These are phyloP conservation scores for Thera britannica DNA, from an alignment of 2,888 invertebrate genomes.

Conservation along the genomic window DNA sequence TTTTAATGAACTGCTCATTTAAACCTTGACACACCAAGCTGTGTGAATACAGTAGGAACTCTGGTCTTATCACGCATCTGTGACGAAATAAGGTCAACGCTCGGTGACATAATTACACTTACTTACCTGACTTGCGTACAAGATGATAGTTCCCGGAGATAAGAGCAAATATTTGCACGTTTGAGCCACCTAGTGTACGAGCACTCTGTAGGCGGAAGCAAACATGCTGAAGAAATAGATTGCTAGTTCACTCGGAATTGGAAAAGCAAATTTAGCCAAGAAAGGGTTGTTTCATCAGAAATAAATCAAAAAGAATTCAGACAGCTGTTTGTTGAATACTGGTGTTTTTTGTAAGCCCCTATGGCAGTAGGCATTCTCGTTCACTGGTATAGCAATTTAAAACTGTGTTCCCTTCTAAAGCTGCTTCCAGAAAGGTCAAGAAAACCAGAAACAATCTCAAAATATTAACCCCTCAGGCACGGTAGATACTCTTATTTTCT, in stretches of 20 bases:
- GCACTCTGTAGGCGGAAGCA: slow-evolving; percentile 15
- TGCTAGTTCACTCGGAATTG: not conserved
- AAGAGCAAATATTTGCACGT: slow-evolving; percentile 23
- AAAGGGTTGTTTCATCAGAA: too few relatives aligned
- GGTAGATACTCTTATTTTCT: too few relatives aligned
- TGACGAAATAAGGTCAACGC: slow-evolving; percentile 34
- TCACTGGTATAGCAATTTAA: too few relatives aligned
- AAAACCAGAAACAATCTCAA: too few relatives aligned
- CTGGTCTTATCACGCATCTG: slow-evolving; percentile 8
- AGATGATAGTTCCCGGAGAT: slow-evolving; percentile 20
- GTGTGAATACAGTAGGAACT: not conserved
- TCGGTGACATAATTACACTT: slow-evolving; percentile 23
- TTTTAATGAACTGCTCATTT: not conserved
- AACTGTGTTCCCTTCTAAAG: too few relatives aligned
- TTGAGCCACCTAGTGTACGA: not conserved
- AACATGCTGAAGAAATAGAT: slow-evolving; percentile 15
- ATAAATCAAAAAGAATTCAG: too few relatives aligned
- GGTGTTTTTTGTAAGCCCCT: too few relatives aligned
- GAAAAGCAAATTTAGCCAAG: too few relatives aligned
- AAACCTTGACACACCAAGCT: not conserved
- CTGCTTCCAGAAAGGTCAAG: too few relatives aligned
- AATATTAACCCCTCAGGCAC: too few relatives aligned
- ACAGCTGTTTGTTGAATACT: too few relatives aligned
- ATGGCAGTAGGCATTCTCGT: too few relatives aligned
- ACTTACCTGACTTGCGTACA: not conserved